Evolutionary conservation across 2,113 vertebrate genomes (phyloP).

Genomic region (Otus sunia): DNA sequence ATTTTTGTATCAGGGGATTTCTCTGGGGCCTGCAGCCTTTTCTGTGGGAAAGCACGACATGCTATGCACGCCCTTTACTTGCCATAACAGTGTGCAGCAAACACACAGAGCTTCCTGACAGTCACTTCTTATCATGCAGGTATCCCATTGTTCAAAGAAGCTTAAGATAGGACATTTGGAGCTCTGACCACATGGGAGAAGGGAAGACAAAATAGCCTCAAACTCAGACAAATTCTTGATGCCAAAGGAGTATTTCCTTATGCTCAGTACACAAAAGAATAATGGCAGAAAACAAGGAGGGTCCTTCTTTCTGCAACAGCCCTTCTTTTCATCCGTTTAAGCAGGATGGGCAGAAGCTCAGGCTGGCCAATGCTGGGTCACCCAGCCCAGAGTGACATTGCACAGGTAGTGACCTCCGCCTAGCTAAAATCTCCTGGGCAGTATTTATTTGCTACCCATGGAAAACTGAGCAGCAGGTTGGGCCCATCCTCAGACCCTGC

Average conservation of each 20-base stretch:
- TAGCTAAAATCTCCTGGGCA: background rate
- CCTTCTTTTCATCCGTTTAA: background rate
- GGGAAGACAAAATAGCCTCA: background rate
- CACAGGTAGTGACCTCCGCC: rapidly evolving
- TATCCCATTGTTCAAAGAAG: background rate
- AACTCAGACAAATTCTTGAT: background rate
- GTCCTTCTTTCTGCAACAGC: constrained; percentile 22
- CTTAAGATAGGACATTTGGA: background rate
- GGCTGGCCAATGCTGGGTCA: background rate
- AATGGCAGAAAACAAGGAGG: constrained; percentile 9
- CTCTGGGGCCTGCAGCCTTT: background rate
- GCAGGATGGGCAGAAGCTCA: background rate
- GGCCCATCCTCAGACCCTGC: background rate
- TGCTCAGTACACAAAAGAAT: background rate
- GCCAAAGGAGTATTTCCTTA: background rate
- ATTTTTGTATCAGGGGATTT: background rate
- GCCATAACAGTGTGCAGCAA: background rate
- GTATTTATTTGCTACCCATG: background rate
- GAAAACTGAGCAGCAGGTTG: background rate
- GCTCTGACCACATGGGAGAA: background rate
- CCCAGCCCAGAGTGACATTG: background rate
- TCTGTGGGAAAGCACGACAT: rapidly evolving
- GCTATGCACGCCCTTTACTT: rapidly evolving
- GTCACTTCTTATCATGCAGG: background rate
- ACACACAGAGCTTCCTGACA: background rate